Conservation (phyloP, 2,797 vertebrate species). For the Synaphobranchus kaupii region DNA sequence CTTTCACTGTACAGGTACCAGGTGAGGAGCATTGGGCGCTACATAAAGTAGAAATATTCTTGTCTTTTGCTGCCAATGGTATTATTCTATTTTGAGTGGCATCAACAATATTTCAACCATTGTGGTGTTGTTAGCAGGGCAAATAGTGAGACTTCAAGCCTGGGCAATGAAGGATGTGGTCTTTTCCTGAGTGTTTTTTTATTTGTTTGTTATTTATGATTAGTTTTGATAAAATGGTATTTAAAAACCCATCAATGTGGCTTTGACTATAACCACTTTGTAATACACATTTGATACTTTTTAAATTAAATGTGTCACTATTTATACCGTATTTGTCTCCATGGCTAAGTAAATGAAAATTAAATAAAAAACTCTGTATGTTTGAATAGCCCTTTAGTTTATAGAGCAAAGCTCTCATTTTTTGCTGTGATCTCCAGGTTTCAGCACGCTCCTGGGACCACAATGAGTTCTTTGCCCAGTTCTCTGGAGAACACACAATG, state of each 20-base stretch:
- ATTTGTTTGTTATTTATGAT: not conserved
- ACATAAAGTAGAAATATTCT: not conserved
- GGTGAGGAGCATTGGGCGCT: not conserved
- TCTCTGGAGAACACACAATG: slow-evolving; percentile 94
- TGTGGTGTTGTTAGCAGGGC: not conserved
- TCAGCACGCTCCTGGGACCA: slow-evolving; percentile 98
- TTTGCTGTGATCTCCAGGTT: slow-evolving; percentile 70
- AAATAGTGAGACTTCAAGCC: no score
- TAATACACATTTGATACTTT: not conserved
- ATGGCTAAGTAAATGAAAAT: not conserved
- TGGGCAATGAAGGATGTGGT: no score
- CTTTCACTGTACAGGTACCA: not conserved
- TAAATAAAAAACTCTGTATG: slow-evolving; percentile 11
- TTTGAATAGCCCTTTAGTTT: slow-evolving; percentile 18
- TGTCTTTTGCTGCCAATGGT: not conserved
- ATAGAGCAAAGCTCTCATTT: not conserved
- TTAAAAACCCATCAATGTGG: not conserved
- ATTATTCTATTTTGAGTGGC: not conserved
- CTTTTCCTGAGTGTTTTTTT: no score
- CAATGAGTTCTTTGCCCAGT: slow-evolving; percentile 98
- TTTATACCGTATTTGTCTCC: not conserved
- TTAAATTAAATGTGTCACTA: not conserved
- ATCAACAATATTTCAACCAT: not conserved
- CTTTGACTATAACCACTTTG: not conserved
- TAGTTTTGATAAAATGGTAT: not conserved